Conservation (phyloP, 2,888 invertebrate species). For the Tethea ocularis region DNA sequence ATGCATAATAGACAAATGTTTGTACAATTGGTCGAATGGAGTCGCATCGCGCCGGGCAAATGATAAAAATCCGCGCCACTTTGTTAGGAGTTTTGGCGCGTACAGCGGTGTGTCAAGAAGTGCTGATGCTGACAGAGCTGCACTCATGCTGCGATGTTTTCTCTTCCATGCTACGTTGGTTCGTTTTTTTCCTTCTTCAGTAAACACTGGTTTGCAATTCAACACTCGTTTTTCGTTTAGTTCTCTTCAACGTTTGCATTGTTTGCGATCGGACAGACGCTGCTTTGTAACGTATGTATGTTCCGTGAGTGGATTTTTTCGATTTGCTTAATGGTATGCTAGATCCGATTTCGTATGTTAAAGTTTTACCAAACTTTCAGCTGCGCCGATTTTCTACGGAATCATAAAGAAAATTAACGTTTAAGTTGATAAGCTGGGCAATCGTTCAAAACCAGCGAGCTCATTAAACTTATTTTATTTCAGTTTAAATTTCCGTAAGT, state of each 20-base stretch:
- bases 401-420: neutral
- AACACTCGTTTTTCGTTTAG: conserved; percentile 64
- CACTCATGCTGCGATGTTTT: conserved; percentile 41
- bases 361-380: conserved; percentile 11
- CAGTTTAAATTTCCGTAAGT: conserved; percentile 72
- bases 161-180: conserved; percentile 26
- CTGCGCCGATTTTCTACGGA: neutral
- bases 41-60: conserved; percentile 38
- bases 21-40: conserved; percentile 48
- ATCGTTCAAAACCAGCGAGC: conserved; percentile 40
- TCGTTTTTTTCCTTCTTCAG: conserved; percentile 48
- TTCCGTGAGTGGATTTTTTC: conserved; percentile 49
- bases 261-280: conserved; percentile 56
- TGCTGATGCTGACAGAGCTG: conserved; percentile 48
- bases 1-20: conserved; percentile 64
- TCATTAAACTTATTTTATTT: conserved; percentile 79
- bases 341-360: conserved; percentile 37
- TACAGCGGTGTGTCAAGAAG: conserved; percentile 52
- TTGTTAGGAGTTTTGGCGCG: conserved; percentile 57
- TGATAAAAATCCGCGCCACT: conserved; percentile 60
- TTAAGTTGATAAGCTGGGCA: neutral
- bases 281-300: conserved; percentile 57
- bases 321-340: conserved; percentile 54
- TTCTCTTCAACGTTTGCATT: conserved; percentile 61
- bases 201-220: conserved; percentile 60